A percentile compares a stretch with the other conserved stretches of the same genome.
Conservation (phyloP, 2,797 vertebrate genomes). For the Pseudochaenichthys georgianus region DNA sequence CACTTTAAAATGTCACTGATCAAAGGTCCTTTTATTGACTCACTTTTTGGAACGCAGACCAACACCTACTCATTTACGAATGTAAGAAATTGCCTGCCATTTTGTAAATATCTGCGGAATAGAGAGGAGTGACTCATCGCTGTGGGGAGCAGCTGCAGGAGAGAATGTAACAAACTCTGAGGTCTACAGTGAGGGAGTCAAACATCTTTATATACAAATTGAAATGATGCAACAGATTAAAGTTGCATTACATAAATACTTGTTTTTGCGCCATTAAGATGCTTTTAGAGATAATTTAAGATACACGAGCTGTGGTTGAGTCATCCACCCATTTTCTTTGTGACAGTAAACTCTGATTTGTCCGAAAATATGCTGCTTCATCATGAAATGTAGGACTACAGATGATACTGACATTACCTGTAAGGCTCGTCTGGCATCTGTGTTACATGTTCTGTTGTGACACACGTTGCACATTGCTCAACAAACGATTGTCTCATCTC, state of each 20-base stretch:
- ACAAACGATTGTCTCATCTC: conserved; percentile 35
- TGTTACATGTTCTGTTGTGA: conserved; percentile 20
- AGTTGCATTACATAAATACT: too few relatives aligned
- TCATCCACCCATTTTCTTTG: neutral
- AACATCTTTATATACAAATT: neutral
- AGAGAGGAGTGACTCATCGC: neutral
- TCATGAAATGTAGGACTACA: neutral
- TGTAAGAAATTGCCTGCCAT: neutral
- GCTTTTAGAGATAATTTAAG: neutral
- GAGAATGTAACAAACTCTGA: neutral
- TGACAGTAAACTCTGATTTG: too few relatives aligned
- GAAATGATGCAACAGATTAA: neutral
- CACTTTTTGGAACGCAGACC: neutral
- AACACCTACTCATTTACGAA: neutral
- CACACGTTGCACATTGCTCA: conserved; percentile 12
- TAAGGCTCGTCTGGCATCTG: conserved; percentile 14
- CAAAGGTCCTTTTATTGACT: neutral
- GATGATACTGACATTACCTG: neutral
- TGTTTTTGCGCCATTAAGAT: neutral
- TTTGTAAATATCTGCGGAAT: neutral
- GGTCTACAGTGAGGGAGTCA: neutral
- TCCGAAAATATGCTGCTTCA: neutral
- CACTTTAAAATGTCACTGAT: neutral
- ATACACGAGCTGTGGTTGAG: too few relatives aligned
- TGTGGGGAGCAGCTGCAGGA: neutral